Conservation (phyloP, 1,140 invertebrate species). For the Colletes latitarsis region DNA sequence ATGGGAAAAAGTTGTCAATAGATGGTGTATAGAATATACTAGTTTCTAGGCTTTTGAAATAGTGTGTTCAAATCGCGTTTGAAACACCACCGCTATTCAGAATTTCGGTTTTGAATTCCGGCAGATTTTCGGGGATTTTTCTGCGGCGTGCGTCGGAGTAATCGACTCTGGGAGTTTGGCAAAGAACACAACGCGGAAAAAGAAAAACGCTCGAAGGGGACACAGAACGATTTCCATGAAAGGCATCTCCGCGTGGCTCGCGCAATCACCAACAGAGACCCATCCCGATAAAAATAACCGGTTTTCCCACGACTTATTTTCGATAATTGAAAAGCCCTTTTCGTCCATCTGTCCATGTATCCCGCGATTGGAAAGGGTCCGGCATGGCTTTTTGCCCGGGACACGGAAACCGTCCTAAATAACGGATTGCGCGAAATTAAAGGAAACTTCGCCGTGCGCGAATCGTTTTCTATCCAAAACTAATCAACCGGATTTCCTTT, state of each 20-base stretch:
- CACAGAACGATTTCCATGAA: background rate
- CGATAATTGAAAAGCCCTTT: slow-evolving; percentile 28
- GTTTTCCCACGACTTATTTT: slow-evolving; percentile 20
- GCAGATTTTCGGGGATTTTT: too few species aligned
- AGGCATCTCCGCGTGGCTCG: background rate
- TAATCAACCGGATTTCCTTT: slow-evolving; percentile 51
- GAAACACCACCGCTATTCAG: too few species aligned
- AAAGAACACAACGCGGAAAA: background rate
- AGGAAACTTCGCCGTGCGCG: slow-evolving; percentile 6
- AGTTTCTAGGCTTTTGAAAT: too few species aligned
- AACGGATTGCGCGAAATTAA: slow-evolving; percentile 35
- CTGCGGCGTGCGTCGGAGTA: too few species aligned
- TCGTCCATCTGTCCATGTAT: background rate
- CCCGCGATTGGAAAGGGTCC: background rate
- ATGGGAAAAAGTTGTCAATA: too few species aligned
- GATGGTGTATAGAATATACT: too few species aligned
- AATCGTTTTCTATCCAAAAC: slow-evolving; percentile 44
- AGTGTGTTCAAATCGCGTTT: too few species aligned
- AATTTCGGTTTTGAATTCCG: too few species aligned
- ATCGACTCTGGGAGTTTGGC: too few species aligned
- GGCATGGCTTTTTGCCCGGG: slow-evolving; percentile 8
- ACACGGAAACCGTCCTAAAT: slow-evolving; percentile 19
- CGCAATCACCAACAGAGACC: background rate
- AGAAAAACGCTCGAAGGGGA: background rate
- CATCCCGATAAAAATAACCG: background rate